Base-by-base conservation (phyloP, 2,797 vertebrate species). In the Sebastes steindachneri region DNA sequence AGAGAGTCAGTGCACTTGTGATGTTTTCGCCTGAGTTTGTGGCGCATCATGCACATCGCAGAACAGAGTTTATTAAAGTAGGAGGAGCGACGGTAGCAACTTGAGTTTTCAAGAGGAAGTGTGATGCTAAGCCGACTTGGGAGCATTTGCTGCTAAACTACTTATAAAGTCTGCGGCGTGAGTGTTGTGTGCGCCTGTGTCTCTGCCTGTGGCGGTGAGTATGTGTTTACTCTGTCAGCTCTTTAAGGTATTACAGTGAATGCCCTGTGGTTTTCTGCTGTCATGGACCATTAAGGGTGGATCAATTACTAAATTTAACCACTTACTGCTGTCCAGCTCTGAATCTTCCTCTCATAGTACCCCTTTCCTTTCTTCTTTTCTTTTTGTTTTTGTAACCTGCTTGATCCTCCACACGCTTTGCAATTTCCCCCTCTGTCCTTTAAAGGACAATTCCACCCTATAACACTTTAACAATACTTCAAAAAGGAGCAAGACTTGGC, bases 121-220 rank as follows among this genome's bases (percentile, higher is more conserved):
- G 11, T 84, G 90, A 92, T 86, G 74, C 80, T 89, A 93, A 93
- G 89, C 88, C 51, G 85, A 89, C 89, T 89, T 79, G 66, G 72
- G 84, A 80, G 88, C 67, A 70, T 84, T 85, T 85, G 71, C 70
- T 73, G 72, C 28, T 88, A 68, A 92, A 86, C 73, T 70, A 77
- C 78, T 92, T 91, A 79, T 62, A 60, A 79, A 84, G 62, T 81
- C 55, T 80, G 48, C 76, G 72, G 80, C 14, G 53, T 73, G 73
- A 48, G 74, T 80, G 84, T 77, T 75, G 5, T 87, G 75, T 73
- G 83, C 66, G 71, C 62, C 28, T 63, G 73, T 83, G 67, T 82
- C 45, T 86, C 55, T 68, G 83, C 69, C 77, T 80, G 51, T 86
- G 70, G 84, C 53, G 15, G 68, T 55, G 29, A 72, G 78, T 62